Evolutionary conservation across 2,797 vertebrate genomes (phyloP), one percentile per base, ranked within the genome.

Genomic region (Tapera naevia): DNA sequence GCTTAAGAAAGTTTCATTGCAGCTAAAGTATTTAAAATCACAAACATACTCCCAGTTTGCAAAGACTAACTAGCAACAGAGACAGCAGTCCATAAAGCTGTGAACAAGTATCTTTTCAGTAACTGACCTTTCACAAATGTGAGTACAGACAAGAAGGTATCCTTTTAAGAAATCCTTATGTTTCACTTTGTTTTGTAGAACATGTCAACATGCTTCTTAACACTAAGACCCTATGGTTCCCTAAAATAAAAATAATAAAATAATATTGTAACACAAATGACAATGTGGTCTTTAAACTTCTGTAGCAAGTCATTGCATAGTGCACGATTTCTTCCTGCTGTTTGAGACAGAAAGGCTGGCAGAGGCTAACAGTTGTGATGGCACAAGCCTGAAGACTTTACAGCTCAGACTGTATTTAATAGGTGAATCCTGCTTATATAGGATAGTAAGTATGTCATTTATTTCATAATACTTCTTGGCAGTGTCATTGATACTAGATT

Each of bases 191-290:
- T 67, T 84, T 56, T 21, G 3, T 50, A 60, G 70, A 86, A 28
- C 39, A 17, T 7, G 10, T 17, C 39, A 86, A 32, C 10, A 24
- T 35, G 21, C 8, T 56, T 71, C 35, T 50, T 67, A 53, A 37
- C 4, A 3, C 1, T 80, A 76, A 46, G 10, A 1, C 5, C 27
- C 4, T 6, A 21, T 8, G 3, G 2, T 25, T 75, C 12, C 17
- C 17, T 86, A 65, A 85, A 82, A 69, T 46, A 70, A 72, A 73
- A 69, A 1, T 24, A 69, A 30, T 33, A 48, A 57, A 61, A 11
- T 5, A 41, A 21, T 73, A 58, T n/a, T 61, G 9, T 48, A 12
- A 56, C 35, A 81, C 41, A 85, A 58, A 76, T 32, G 2, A 45
- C 10, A 70, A n/a, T 39, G 10, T 25, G 0, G 4, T 30, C 74